A percentile compares a stretch with the other conserved stretches of the same genome.
These are phyloP conservation scores for Zosterops hypoxanthus DNA, from an alignment of 2,113 vertebrate species.

Conservation along the genomic window DNA sequence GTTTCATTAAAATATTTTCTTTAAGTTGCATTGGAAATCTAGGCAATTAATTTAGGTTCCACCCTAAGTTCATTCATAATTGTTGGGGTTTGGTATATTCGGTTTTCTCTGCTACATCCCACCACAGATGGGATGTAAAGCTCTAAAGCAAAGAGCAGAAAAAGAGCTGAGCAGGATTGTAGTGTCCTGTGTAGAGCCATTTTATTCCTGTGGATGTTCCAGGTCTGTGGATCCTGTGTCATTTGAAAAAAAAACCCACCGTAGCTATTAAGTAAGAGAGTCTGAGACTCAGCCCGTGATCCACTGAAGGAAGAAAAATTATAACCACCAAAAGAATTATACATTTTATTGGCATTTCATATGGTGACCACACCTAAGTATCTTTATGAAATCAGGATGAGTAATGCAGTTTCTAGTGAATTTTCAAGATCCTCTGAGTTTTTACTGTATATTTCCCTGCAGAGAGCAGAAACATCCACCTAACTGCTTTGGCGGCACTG, in stretches of 20 bases:
- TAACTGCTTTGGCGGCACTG: neutral
- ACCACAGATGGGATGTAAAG: neutral
- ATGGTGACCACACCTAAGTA: neutral
- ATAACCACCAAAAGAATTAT: rapidly evolving
- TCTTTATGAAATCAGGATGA: neutral
- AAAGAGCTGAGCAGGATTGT: neutral
- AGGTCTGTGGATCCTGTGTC: neutral
- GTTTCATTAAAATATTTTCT: neutral
- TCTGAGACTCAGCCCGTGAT: neutral
- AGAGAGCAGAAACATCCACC: neutral
- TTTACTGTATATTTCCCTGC: neutral
- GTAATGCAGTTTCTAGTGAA: neutral
- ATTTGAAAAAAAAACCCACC: neutral
- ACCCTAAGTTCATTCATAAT: neutral
- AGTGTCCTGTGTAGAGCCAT: neutral
- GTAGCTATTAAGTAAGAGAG: neutral
- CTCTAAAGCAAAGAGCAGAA: neutral
- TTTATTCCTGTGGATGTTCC: neutral
- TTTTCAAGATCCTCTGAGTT: neutral
- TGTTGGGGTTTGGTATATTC: neutral
- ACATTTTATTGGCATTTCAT: neutral
- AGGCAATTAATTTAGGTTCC: neutral
- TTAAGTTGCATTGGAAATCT: neutral
- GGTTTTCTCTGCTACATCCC: neutral
- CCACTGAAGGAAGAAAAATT: neutral